Evolutionary conservation across 1,140 invertebrate species (phyloP).

Genomic region (Drosophila pallidifrons): DNA sequence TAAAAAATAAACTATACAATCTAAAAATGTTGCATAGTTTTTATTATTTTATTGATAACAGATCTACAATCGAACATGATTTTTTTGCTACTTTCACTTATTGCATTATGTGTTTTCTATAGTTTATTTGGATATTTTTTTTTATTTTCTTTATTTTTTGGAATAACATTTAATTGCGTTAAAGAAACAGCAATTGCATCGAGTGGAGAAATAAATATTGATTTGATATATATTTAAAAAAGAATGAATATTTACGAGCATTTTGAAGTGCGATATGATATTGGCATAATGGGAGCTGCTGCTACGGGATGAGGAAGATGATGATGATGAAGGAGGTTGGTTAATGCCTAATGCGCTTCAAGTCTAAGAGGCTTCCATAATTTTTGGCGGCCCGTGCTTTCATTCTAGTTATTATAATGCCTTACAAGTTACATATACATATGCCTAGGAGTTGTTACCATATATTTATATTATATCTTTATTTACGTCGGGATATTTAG

Average conservation of each 20-base stretch:
- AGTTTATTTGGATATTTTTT: background rate
- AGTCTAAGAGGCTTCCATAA: constrained; percentile 29
- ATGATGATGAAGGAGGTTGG: too few species aligned
- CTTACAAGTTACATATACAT: constrained; percentile 44
- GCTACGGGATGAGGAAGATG: constrained; percentile 20
- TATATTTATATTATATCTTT: constrained; percentile 39
- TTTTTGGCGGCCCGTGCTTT: constrained; percentile 24
- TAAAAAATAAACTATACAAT: constrained; percentile 6
- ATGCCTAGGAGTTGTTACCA: constrained; percentile 32
- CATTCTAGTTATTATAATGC: constrained; percentile 27
- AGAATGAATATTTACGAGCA: constrained; percentile 26
- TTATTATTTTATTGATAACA: constrained; percentile 18
- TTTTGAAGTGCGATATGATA: constrained; percentile 42
- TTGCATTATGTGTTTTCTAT: constrained; percentile 4
- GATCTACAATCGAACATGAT: constrained; percentile 20
- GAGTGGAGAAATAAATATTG: constrained; percentile 20
- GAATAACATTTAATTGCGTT: constrained; percentile 16
- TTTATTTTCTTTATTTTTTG: constrained; percentile 12
- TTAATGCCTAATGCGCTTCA: constrained; percentile 30
- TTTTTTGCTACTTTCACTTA: constrained; percentile 29
- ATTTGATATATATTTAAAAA: constrained; percentile 6
- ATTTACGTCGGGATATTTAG: constrained; percentile 86
- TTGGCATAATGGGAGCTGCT: constrained; percentile 43
- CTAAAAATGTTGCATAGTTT: constrained; percentile 20
- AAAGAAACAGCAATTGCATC: constrained; percentile 28